These are phyloP conservation scores for Ataeniobius toweri DNA, from an alignment of 2,797 vertebrate genomes.

Conservation along the genomic window DNA sequence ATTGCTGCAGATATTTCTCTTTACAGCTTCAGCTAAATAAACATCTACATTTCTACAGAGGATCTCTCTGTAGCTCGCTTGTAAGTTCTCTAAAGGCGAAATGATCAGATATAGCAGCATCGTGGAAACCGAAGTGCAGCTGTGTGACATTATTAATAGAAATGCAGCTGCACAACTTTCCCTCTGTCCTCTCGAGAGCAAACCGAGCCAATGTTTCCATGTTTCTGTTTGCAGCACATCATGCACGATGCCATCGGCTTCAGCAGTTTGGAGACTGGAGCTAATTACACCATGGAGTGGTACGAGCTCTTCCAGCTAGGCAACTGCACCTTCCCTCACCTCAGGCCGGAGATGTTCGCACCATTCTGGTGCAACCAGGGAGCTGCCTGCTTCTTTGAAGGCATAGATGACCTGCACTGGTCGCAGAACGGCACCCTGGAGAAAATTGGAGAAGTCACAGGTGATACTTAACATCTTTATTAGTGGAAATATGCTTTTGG, in stretches of 20 bases:
- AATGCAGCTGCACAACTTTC: conserved; percentile 1
- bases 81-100: background rate
- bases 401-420: conserved; percentile 95
- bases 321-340: conserved; percentile 97
- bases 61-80: background rate
- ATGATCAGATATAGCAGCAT: background rate
- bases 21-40: background rate
- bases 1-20: background rate
- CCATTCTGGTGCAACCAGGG: conserved; percentile 99
- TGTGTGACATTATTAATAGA: conserved; percentile 16
- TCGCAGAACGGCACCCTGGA: conserved; percentile 92
- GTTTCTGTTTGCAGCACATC: conserved; percentile 84
- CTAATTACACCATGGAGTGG: conserved; percentile 97
- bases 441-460: conserved; percentile 85
- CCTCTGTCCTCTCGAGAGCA: background rate
- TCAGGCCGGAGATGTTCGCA: conserved; percentile 77
- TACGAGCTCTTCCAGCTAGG: conserved; percentile 98
- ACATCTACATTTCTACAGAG: background rate
- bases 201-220: background rate
- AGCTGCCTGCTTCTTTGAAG: conserved; percentile 94
- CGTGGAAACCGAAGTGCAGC: conserved; percentile 27
- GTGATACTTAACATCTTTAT: conserved; percentile 36
- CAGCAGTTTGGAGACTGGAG: conserved; percentile 82
- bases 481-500: conserved; percentile 3
- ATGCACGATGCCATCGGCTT: conserved; percentile 99